Conservation (phyloP, 2,888 invertebrate species). For the Zhuqinia jingwanae region DNA sequence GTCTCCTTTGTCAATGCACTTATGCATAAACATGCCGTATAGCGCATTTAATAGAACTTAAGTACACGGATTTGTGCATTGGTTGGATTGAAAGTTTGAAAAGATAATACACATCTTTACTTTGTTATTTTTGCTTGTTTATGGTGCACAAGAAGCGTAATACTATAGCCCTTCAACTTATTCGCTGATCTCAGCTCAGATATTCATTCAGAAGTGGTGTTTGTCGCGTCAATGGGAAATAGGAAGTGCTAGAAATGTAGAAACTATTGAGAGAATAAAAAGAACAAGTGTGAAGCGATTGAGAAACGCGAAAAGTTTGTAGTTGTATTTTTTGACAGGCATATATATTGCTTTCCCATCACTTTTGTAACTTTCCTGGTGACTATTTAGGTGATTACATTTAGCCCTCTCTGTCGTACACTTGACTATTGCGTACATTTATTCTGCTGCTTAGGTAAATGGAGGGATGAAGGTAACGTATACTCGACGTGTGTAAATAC, state of each 20-base stretch:
- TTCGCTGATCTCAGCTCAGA: neutral
- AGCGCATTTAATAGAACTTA: too few species aligned
- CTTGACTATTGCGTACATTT: too few species aligned
- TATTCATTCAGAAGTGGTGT: too few species aligned
- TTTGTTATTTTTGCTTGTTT: neutral
- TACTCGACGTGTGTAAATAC: too few species aligned
- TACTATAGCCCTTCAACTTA: neutral
- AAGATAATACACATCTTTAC: too few species aligned
- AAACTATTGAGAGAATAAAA: slow-evolving; percentile 43
- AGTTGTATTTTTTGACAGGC: slow-evolving; percentile 20
- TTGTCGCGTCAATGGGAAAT: neutral
- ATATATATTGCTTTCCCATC: slow-evolving; percentile 44
- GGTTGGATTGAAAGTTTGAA: too few species aligned
- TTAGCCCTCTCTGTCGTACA: too few species aligned
- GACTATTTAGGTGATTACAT: neutral
- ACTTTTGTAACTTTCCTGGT: slow-evolving; percentile 20
- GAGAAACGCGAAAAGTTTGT: slow-evolving; percentile 53
- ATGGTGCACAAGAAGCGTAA: neutral
- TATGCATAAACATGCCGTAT: too few species aligned
- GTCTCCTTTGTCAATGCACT: too few species aligned
- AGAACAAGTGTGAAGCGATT: slow-evolving; percentile 48
- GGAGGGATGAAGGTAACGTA: too few species aligned
- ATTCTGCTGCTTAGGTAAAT: neutral
- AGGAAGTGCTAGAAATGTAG: neutral
- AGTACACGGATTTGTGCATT: too few species aligned